These are phyloP conservation scores for Drosophila willistoni DNA, from an alignment of 1,140 invertebrate genomes.

Conservation along the genomic window DNA sequence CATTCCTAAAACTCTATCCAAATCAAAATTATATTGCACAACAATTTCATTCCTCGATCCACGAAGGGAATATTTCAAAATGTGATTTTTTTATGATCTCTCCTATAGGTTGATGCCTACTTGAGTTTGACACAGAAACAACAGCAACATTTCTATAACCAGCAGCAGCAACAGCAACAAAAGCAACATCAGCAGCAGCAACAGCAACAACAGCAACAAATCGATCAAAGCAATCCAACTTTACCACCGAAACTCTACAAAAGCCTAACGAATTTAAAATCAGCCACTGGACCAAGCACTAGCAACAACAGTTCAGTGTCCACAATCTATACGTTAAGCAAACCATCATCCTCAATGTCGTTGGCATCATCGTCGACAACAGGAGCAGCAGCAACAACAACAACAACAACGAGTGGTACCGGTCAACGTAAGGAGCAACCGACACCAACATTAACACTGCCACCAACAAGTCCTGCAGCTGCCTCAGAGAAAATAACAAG, in stretches of 20 bases:
- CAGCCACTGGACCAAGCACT: constrained; percentile 48
- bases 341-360: constrained; percentile 19
- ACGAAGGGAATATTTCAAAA: neutral
- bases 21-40: constrained; percentile 3
- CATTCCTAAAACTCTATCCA: neutral
- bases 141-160: constrained; percentile 76
- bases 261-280: constrained; percentile 82
- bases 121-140: constrained; percentile 79
- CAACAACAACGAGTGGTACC: constrained; percentile 21
- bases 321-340: constrained; percentile 75
- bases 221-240: constrained; percentile 75
- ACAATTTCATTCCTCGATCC: constrained; percentile 47
- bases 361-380: neutral
- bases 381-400: constrained; percentile 2
- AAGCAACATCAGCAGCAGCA: constrained; percentile 54
- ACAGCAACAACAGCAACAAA: constrained; percentile 37
- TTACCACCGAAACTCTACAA: constrained; percentile 83
- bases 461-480: constrained; percentile 53
- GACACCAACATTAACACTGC: constrained; percentile 64
- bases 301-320: constrained; percentile 63
- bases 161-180: constrained; percentile 62
- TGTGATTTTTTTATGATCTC: constrained; percentile 1
- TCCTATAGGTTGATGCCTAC: constrained; percentile 76
- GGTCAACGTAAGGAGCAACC: constrained; percentile 65
- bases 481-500: constrained; percentile 57